Conservation (phyloP, 37 sponge, comb jelly and placozoan genomes). For the Geodia barretti region DNA sequence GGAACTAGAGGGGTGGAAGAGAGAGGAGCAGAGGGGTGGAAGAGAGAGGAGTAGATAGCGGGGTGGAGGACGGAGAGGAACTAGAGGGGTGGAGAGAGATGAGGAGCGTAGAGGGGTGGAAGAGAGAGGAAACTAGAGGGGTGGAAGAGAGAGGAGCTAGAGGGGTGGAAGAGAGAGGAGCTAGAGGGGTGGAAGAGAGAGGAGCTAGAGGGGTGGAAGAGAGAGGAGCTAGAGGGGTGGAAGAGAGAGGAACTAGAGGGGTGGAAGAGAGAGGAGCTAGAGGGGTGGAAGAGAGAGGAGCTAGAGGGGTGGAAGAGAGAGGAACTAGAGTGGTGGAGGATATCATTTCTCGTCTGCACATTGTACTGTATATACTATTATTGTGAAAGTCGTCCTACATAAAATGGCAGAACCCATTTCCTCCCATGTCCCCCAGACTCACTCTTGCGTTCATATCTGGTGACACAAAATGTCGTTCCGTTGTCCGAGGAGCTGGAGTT, state of each 20-base stretch:
- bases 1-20: not conserved
- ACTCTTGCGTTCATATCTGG: not conserved
- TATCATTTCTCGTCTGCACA: not conserved
- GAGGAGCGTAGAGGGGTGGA: not conserved
- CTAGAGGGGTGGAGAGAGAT: not conserved
- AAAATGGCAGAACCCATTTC: too few relatives aligned
- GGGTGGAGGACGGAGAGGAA: not conserved
- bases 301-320: too few relatives aligned
- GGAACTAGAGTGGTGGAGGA: too few relatives aligned
- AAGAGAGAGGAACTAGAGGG: too few relatives aligned
- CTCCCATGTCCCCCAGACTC: not conserved
- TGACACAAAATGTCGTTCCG: not conserved
- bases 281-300: too few relatives aligned
- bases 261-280: too few relatives aligned
- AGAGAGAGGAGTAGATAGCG: not conserved
- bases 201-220: too few relatives aligned
- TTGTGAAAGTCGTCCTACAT: not conserved
- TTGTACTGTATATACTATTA: not conserved
- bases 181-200: too few relatives aligned
- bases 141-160: too few relatives aligned
- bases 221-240: too few relatives aligned
- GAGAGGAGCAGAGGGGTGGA: not conserved
- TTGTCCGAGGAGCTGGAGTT: slow-evolving; percentile 38
- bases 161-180: too few relatives aligned
- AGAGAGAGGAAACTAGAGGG: not conserved